Evolutionary conservation across 2,888 invertebrate species (phyloP), one percentile per base, ranked within the genome.

Genomic region (Pheosia tremula): DNA sequence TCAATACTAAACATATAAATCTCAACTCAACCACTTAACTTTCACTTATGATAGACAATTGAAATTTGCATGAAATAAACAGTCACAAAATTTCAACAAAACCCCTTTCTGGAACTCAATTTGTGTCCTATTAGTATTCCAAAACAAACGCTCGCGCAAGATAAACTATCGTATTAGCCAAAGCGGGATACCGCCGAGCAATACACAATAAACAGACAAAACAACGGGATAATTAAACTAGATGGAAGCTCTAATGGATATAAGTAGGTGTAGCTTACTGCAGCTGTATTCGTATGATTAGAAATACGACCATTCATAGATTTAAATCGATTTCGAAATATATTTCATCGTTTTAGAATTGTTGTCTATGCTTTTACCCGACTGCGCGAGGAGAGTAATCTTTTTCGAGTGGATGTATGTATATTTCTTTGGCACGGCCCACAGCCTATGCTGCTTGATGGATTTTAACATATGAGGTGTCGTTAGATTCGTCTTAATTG

Each of bases 171-270:
- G 56, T 56, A 67, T 65, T 62, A 66, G 63, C 59, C 52, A 66
- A 66, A 66, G 64, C 66, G 64, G 59, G 65, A 69, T 65, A 68
- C 69, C 41, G 59, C 67, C 47, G 60, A 69, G 59, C 58, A 68
- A 69, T 68, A 67, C 66, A 62, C 63, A 62, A 59, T 57, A 63
- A 58, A 68, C 60, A 65, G 64, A 62, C 65, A 71, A 71, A 70
- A 68, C 71, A 69, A 68, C 56, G 49, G 63, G 60, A 74, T 75
- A 77, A 77, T 77, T 74, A 64, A 67, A 69, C 60, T 64, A 47
- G 55, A 65, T 73, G 57, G 59, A 69, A 66, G 60, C 63, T 57
- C 56, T 67, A 62, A 66, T 61, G 66, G 66, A 64, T 68, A 64
- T 73, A 59, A 59, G 57, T 66, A 55, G 5, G 10, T 45, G 56